Percentiles rank a stretch among this genome's conserved stretches.
Evolutionary conservation across 1,140 invertebrate species (phyloP).

Genomic region (Drosophila biarmipes): DNA sequence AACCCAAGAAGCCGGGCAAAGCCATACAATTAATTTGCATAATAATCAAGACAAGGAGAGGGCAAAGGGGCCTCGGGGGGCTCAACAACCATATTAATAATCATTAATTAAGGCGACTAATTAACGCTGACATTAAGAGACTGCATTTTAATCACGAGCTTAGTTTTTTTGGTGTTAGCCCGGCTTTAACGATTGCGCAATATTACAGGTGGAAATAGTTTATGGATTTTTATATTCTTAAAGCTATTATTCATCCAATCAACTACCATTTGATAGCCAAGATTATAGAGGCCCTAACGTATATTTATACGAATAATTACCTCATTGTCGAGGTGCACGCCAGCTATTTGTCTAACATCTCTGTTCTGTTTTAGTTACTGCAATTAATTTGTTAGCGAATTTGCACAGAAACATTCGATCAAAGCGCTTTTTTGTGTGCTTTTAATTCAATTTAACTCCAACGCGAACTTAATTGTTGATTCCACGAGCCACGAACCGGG

Average conservation of each 20-base stretch:
- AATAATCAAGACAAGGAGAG: slow-evolving; percentile 61
- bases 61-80: background rate
- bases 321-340: slow-evolving; percentile 6
- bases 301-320: slow-evolving; percentile 2
- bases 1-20: slow-evolving; percentile 15
- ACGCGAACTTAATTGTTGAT: slow-evolving; percentile 63
- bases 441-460: slow-evolving; percentile 77
- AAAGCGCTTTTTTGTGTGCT: slow-evolving; percentile 66
- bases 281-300: background rate
- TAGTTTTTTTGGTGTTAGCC: slow-evolving; percentile 4
- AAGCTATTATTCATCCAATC: background rate
- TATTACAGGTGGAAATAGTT: background rate
- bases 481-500: slow-evolving; percentile 57
- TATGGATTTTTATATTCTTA: background rate
- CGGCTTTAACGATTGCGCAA: background rate
- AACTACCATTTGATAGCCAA: background rate
- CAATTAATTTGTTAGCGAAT: slow-evolving; percentile 61
- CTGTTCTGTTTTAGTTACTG: slow-evolving; percentile 41
- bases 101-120: slow-evolving; percentile 81
- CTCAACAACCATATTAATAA: slow-evolving; percentile 80
- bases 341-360: slow-evolving; percentile 51
- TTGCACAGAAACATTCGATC: slow-evolving; percentile 55
- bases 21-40: slow-evolving; percentile 77
- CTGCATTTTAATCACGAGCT: slow-evolving; percentile 73
- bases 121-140: slow-evolving; percentile 81